Conservation (phyloP, 1,140 invertebrate genomes). For the Dryas iulia region DNA sequence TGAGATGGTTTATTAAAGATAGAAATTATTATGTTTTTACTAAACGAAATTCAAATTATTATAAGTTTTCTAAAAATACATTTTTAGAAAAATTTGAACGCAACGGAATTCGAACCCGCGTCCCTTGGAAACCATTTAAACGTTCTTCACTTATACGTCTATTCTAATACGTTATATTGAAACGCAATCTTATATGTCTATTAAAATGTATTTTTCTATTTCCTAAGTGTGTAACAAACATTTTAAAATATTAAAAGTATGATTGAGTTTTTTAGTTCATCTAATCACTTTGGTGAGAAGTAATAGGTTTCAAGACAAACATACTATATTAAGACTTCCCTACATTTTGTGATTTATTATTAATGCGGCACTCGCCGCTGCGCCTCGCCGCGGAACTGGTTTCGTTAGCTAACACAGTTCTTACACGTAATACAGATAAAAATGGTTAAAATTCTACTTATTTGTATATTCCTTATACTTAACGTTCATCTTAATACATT, state of each 20-base stretch:
- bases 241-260: no score
- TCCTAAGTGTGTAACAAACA: no score
- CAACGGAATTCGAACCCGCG: no score
- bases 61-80: no score
- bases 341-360: constrained; percentile 32
- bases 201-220: no score
- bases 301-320: not conserved
- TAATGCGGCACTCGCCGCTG: constrained; percentile 29
- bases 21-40: no score
- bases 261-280: not conserved
- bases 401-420: constrained; percentile 27
- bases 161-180: no score
- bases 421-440: constrained; percentile 12
- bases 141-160: no score
- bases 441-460: not conserved
- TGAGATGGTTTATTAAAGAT: not conserved
- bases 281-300: not conserved
- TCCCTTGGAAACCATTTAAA: no score
- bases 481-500: not conserved
- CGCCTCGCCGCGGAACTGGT: constrained; percentile 36
- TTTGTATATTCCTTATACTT: not conserved
- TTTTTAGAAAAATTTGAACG: no score
- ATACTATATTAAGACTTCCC: not conserved
- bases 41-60: no score
- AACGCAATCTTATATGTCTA: no score